These are phyloP conservation scores for Umimayanthus chanpuru DNA, from an alignment of 92 coral and sea anemone genomes.

Conservation along the genomic window DNA sequence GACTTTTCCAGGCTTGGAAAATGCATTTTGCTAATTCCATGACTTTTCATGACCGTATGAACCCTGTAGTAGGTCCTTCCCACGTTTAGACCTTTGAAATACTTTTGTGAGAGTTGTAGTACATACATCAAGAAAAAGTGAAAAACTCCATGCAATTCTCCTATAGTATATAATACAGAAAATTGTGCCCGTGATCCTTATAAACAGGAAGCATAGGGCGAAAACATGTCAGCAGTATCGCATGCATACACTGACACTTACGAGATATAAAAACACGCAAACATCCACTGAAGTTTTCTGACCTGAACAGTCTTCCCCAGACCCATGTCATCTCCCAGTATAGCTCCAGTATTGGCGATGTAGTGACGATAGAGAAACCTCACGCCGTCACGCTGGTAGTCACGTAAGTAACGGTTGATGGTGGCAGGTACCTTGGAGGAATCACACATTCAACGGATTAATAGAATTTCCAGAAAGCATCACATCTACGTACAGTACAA, in stretches of 20 bases:
- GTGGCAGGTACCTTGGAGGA: constrained; percentile 81
- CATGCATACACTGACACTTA: not conserved
- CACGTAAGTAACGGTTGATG: constrained; percentile 88
- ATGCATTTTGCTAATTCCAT: too few relatives aligned
- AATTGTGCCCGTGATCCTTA: too few relatives aligned
- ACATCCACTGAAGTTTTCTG: not conserved
- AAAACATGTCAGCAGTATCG: too few relatives aligned
- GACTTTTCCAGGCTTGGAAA: too few relatives aligned
- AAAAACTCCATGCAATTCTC: too few relatives aligned
- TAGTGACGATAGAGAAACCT: constrained; percentile 80
- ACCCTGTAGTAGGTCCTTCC: too few relatives aligned
- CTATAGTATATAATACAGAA: too few relatives aligned
- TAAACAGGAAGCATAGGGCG: too few relatives aligned
- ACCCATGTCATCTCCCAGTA: constrained; percentile 97
- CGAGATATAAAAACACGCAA: not conserved
- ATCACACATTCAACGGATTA: not conserved
- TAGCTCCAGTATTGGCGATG: constrained; percentile 75
- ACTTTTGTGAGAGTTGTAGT: too few relatives aligned
- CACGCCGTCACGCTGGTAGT: constrained; percentile 92
- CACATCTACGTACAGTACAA: not conserved
- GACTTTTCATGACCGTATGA: too few relatives aligned
- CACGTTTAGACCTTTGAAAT: too few relatives aligned
- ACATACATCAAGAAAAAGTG: too few relatives aligned
- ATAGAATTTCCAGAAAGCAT: not conserved
- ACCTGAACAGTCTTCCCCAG: constrained; percentile 97